phyloP scores from a whole-genome alignment of 1,140 invertebrate genomes.

The Proctacanthus coquilletti region DNA sequence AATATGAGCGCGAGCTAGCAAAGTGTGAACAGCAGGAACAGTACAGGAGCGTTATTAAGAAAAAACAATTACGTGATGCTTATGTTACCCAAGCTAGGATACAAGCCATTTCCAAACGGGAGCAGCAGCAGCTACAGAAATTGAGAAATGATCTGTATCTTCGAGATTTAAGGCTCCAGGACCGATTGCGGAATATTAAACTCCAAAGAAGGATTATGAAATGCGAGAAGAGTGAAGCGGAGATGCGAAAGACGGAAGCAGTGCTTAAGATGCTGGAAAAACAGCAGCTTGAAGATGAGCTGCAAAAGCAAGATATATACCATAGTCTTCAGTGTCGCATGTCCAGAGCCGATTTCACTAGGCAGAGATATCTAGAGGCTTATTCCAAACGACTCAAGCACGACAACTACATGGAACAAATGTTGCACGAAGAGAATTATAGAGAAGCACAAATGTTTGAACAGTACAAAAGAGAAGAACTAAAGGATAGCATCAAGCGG shows the following conservation, averaged over 20 bases:
- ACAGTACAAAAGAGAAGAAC: slow-evolving; percentile 14
- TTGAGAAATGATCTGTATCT: slow-evolving; percentile 16
- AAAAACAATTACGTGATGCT: slow-evolving; percentile 27
- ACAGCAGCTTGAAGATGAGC: slow-evolving; percentile 17
- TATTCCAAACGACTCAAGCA: slow-evolving; percentile 21
- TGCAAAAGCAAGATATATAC: slow-evolving; percentile 22
- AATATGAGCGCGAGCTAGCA: slow-evolving; percentile 19
- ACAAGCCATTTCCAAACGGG: slow-evolving; percentile 19
- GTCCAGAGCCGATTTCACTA: slow-evolving; percentile 19
- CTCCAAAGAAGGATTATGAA: slow-evolving; percentile 18
- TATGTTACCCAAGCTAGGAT: slow-evolving; percentile 19
- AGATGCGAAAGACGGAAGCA: slow-evolving; percentile 18
- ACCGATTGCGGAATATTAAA: slow-evolving; percentile 14
- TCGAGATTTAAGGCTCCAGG: slow-evolving; percentile 17
- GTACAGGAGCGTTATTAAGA: slow-evolving; percentile 21
- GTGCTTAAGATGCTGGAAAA: slow-evolving; percentile 22
- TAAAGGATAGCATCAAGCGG: slow-evolving; percentile 17
- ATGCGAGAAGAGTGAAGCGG: slow-evolving; percentile 18
- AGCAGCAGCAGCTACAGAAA: slow-evolving; percentile 17
- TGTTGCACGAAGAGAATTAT: slow-evolving; percentile 27
- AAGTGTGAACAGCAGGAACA: slow-evolving; percentile 25
- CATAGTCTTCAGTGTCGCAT: slow-evolving; percentile 17
- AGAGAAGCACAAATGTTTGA: slow-evolving; percentile 19
- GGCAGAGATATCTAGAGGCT: slow-evolving; percentile 15
- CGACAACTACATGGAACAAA: slow-evolving; percentile 23